Evolutionary conservation across 2,888 invertebrate genomes (phyloP), one percentile per base, ranked within the genome.

Genomic region (Syrista parreyssii): DNA sequence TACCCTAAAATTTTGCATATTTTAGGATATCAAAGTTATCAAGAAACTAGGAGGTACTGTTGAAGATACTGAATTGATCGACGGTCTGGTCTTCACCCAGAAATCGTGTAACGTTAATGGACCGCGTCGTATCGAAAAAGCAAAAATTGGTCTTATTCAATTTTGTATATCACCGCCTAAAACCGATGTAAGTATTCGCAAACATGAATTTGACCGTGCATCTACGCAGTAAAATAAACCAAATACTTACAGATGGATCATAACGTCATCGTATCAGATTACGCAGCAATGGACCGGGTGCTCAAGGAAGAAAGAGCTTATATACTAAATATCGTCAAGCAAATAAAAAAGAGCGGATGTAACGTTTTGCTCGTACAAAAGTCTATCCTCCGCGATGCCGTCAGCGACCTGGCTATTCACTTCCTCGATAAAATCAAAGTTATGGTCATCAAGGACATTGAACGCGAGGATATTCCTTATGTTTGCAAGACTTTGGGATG

Each of bases 81-180:
- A 98, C 77, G 99, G 99, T n/a, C 93, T 99, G 74, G 96, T 99
- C 4, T 97, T 99, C 86, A 96, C 98, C 15, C 98, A 97, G 89
- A 96, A 96, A 88, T 94, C 97, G 0, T 94, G 97, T 76, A 97
- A 98, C 87, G 94, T 96, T 33, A 98, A 97, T 89, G 99, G 98
- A 0, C 98, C 99, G 0, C 97, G 96, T 87, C 95, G 96, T 85
- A 94, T 99, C 79, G 99, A 99, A 91, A 99, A 99, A 91, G 99
- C 99, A 11, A 99, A 98, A 93, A 98, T 99, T 92, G 99, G 97
- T 79, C 95, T 99, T 30, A 99, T 99, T 84, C 99, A 99, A 92
- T 99, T 99, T 92, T 99, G 99, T 91, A 97, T 99, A 91, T 99
- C 99, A 23, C 98, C 99, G 76, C 99, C 99, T 11, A 99, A 99